phyloP scores from a whole-genome alignment of 2,797 vertebrate genomes.

The Triplophysa bombifrons region DNA sequence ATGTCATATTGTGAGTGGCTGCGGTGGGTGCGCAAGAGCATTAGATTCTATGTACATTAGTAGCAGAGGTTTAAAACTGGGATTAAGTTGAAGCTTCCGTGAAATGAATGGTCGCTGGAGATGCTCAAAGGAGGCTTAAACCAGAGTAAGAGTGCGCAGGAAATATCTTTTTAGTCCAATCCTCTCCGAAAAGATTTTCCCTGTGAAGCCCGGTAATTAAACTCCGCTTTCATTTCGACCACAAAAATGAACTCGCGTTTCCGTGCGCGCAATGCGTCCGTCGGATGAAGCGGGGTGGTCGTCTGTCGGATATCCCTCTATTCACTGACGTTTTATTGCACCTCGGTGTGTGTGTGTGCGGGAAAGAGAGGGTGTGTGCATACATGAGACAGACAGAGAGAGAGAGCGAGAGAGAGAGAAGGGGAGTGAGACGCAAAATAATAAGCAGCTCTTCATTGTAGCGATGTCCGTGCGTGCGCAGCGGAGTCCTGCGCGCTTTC shows the following conservation, averaged over 20 bases:
- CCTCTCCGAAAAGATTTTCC: constrained; percentile 64
- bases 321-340: constrained; percentile 54
- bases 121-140: constrained; percentile 71
- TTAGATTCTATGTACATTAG: constrained; percentile 47
- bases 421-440: constrained; percentile 41
- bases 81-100: constrained; percentile 71
- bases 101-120: constrained; percentile 74
- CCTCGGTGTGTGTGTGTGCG: background rate
- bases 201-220: constrained; percentile 81
- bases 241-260: constrained; percentile 78
- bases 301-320: constrained; percentile 67
- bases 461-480: constrained; percentile 77
- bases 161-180: constrained; percentile 64
- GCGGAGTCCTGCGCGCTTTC: constrained; percentile 77
- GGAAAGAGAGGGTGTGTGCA: constrained; percentile 13
- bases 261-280: constrained; percentile 69
- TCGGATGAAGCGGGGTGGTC: constrained; percentile 78
- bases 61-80: constrained; percentile 59
- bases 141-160: constrained; percentile 69
- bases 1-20: constrained; percentile 76
- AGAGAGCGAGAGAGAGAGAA: constrained; percentile 33
- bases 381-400: constrained; percentile 35
- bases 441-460: constrained; percentile 62
- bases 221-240: constrained; percentile 78
- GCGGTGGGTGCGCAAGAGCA: constrained; percentile 62